These are phyloP conservation scores for Zapornia atra DNA, from an alignment of 2,113 vertebrate genomes.

Conservation along the genomic window DNA sequence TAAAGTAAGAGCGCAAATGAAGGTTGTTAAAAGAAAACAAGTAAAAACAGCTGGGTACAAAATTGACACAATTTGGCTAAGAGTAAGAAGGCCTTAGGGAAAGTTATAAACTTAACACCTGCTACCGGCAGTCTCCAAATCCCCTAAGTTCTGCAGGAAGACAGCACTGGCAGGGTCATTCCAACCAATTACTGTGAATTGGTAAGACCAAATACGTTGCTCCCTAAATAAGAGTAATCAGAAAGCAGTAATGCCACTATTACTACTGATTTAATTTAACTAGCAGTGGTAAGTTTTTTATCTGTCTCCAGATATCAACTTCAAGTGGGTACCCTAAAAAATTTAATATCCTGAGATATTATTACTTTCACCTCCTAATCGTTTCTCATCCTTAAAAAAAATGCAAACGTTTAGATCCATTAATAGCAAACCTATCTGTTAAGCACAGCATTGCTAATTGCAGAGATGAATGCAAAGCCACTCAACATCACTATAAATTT, in stretches of 20 bases:
- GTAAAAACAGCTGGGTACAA: conserved; percentile 20
- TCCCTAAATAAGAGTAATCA: background rate
- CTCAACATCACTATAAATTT: background rate
- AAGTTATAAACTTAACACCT: conserved; percentile 68
- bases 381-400: background rate
- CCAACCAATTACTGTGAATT: background rate
- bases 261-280: background rate
- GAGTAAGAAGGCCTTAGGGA: conserved; percentile 24
- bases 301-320: background rate
- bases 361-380: background rate
- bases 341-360: background rate
- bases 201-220: conserved; percentile 8
- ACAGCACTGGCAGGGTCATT: background rate
- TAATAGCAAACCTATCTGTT: background rate
- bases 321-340: background rate
- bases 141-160: conserved; percentile 44
- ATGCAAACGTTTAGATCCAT: rapidly evolving
- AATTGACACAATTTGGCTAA: background rate
- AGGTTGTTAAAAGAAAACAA: conserved; percentile 20
- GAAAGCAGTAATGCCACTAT: background rate
- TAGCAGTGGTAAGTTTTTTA: background rate
- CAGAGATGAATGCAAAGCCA: background rate
- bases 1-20: conserved; percentile 28
- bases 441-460: background rate
- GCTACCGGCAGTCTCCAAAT: conserved; percentile 51